Evolutionary conservation across 2,797 vertebrate genomes (phyloP).

Genomic region (Pelobates cultripes): DNA sequence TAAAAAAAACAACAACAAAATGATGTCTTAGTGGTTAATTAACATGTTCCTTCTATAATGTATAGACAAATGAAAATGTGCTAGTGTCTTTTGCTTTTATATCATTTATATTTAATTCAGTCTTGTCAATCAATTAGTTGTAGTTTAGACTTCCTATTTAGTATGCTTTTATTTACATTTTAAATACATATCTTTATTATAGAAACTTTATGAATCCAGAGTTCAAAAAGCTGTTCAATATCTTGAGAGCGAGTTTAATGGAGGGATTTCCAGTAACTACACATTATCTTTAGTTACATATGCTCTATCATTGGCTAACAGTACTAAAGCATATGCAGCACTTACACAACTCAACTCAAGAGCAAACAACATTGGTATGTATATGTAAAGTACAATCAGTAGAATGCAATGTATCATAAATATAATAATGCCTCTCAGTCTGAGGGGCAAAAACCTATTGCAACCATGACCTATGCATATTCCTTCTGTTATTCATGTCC

Average conservation of each 20-base stretch:
- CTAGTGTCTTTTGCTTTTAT: too few relatives aligned
- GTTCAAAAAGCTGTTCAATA: slow-evolving; percentile 58
- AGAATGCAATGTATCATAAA: too few relatives aligned
- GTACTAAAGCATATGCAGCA: slow-evolving; percentile 50
- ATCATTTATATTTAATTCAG: too few relatives aligned
- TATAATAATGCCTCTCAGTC: neutral
- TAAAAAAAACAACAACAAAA: too few relatives aligned
- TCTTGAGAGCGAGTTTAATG: slow-evolving; percentile 65
- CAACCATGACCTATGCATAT: too few relatives aligned
- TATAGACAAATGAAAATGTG: too few relatives aligned
- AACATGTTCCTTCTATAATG: too few relatives aligned
- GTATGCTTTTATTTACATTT: too few relatives aligned
- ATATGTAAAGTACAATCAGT: neutral
- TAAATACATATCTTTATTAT: neutral
- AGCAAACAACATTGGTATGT: slow-evolving; percentile 66
- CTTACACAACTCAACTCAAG: slow-evolving; percentile 62
- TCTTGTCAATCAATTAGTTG: too few relatives aligned
- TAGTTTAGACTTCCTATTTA: too few relatives aligned
- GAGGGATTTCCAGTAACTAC: slow-evolving; percentile 69
- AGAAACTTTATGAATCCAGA: slow-evolving; percentile 26
- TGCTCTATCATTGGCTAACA: slow-evolving; percentile 67
- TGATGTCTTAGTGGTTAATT: too few relatives aligned
- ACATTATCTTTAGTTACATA: slow-evolving; percentile 70
- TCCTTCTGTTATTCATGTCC: neutral
- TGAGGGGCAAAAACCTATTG: too few relatives aligned